Evolutionary conservation across 2,113 vertebrate genomes (phyloP).

Genomic region (Myrmecobius fasciatus): DNA sequence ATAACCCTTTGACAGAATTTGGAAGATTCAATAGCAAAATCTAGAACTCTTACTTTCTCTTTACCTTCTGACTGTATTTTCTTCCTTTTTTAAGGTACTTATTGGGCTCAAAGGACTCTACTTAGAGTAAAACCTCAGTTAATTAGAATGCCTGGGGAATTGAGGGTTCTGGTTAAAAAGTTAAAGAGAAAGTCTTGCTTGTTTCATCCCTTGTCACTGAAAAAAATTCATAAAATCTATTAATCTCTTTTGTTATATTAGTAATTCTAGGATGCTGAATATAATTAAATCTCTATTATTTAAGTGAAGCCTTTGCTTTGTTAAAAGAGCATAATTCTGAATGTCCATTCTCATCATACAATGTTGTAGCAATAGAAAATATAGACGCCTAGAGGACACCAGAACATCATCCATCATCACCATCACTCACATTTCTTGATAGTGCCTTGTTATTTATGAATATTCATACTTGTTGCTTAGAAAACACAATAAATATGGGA

Average conservation of each 20-base stretch:
- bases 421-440: background rate
- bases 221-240: conserved; percentile 22
- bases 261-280: background rate
- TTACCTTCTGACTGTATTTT: background rate
- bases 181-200: conserved; percentile 29
- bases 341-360: background rate
- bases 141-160: background rate
- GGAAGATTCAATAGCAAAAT: background rate
- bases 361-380: background rate
- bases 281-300: background rate
- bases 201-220: conserved; percentile 18
- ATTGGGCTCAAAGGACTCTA: background rate
- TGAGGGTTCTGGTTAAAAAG: background rate
- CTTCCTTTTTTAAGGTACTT: conserved; percentile 28
- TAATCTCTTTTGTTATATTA: background rate
- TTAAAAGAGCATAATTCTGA: background rate
- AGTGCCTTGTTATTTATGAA: background rate
- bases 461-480: background rate
- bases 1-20: conserved; percentile 17
- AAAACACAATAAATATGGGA: background rate
- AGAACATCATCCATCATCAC: background rate
- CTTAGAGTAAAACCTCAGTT: conserved; percentile 9
- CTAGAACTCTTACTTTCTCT: background rate
- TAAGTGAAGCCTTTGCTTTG: background rate
- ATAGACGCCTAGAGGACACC: background rate